These are phyloP conservation scores for Epsilonema sp. DNA, from an alignment of 2,888 invertebrate genomes.

Conservation along the genomic window DNA sequence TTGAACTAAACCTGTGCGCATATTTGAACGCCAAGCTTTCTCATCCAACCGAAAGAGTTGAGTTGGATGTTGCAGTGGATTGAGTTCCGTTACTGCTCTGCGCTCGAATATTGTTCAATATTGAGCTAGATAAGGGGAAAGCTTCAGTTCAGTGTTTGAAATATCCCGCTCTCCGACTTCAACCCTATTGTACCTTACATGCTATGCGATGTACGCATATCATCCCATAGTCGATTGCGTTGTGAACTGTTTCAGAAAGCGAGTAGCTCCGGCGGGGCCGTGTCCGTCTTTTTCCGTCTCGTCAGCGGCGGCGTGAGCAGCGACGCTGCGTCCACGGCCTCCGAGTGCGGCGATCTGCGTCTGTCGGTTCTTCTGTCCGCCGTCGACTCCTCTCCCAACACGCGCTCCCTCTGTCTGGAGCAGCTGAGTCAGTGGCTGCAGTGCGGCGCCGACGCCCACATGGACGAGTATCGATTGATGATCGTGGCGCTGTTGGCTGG, in stretches of 20 bases:
- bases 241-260: not conserved
- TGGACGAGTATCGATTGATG: conserved; percentile 20
- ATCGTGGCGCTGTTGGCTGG: conserved; percentile 28
- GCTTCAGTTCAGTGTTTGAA: too few species aligned
- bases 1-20: too few species aligned
- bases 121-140: too few species aligned
- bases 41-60: too few species aligned
- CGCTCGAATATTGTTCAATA: too few species aligned
- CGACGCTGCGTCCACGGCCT: not conserved
- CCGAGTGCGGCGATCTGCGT: conserved; percentile 21
- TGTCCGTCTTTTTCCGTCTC: not conserved
- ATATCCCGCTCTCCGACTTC: too few species aligned
- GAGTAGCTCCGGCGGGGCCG: not conserved
- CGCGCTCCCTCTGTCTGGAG: conserved; percentile 20
- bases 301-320: not conserved
- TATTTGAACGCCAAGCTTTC: too few species aligned
- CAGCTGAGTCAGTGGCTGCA: conserved; percentile 29
- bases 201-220: too few species aligned
- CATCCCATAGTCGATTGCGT: too few species aligned
- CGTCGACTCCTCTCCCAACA: conserved; percentile 15
- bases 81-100: too few species aligned
- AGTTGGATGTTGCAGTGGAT: too few species aligned
- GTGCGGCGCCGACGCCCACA: conserved; percentile 22
- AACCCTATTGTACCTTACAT: too few species aligned
- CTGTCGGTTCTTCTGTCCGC: conserved; percentile 28